Evolutionary conservation across 92 coral and sea anemone species (phyloP), one percentile per base, ranked within the genome.

Genomic region (Umimayanthus kanabou): DNA sequence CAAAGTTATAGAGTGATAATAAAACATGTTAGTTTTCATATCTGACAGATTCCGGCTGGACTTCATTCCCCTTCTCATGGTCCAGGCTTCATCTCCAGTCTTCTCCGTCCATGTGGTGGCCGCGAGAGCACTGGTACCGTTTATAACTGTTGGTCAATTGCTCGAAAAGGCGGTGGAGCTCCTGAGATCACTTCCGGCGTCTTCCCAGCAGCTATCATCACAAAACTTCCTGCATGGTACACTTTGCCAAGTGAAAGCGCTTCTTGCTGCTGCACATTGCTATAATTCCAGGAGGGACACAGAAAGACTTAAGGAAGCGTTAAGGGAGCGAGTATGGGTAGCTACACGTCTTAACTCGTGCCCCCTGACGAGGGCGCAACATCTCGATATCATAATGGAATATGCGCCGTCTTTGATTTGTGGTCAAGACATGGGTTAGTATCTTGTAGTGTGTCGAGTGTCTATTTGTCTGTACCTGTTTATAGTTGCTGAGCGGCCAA

Each of bases 101-200:
- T 73, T 85, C 79, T 84, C 96, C 66, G 96, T 92, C 6, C 94
- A 94, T 85, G 83, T 71, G 42, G 89, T 94, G 89, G 93, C 94
- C 0, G 96, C 96, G 25, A 90, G 88, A 77, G 96, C 96, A 77
- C 90, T 94, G 88, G 93, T 90, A 42, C 96, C 96, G 28, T 92
- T 94, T 55, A 87, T 94, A 50, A 71, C 92, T 1, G 81, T 77
- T 47, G 87, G 78, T 43, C 23, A 33, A 26, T 70, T 90, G 29
- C 81, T 85, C 39, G 81, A 77, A 26, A 92, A 85, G 75, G 89
- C 89, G 2, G 88, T 84, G 57, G 94, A 94, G 82, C 57, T 94
- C 70, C 76, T 92, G 66, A 18, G 18, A 49, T 58, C 75, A 23
- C 91, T 94, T 14, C 96, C 93, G 16, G 55, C 33, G 58, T 53